Evolutionary conservation across 1,140 invertebrate genomes (phyloP), one percentile per base, ranked within the genome.

Genomic region (Eulimnadia texana): DNA sequence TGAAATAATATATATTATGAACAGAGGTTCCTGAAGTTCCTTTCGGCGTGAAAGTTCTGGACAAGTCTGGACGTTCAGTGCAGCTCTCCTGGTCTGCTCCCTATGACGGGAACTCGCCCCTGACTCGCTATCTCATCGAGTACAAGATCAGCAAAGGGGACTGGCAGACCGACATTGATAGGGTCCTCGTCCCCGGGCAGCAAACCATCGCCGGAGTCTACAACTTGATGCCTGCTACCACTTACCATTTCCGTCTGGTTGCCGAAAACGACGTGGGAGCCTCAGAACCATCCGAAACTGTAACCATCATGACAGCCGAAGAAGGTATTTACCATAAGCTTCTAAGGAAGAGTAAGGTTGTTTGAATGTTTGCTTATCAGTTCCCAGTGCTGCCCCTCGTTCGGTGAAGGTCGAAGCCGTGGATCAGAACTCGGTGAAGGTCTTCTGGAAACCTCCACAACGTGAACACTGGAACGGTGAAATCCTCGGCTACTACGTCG

Each of bases 221-320:
- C 67, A 91, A 88, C 70, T 75, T 98, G 0, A 80, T 86, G 68
- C 93, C 94, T 16, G 90, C 93, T 2, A 93, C 88, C 0, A 87
- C 88, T 1, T 98, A 97, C 70, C 87, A 94, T 67, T 81, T 96
- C 60, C 78, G 93, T 58, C 89, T 97, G 64, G 85, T 93, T 9
- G 94, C 92, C 64, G 89, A 94, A 75, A 98, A 98, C 71, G 88
- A 91, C 73, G 85, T 98, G 64, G 93, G 94, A 22, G 81, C 83
- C 0, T 92, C 91, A 2, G 85, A 91, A 68, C 88, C 93, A 0
- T 95, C 92, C 1, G 87, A 92, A 66, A 88, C 86, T 9, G 87
- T 97, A 0, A 90, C 88, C 0, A 93, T 95, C 63, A 90, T 91
- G 54, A 96, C 93, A 27, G 88, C 90, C 24, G 93, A 97, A 76